Conservation (phyloP, 1,140 invertebrate genomes). For the Cecropterus lyciades region DNA sequence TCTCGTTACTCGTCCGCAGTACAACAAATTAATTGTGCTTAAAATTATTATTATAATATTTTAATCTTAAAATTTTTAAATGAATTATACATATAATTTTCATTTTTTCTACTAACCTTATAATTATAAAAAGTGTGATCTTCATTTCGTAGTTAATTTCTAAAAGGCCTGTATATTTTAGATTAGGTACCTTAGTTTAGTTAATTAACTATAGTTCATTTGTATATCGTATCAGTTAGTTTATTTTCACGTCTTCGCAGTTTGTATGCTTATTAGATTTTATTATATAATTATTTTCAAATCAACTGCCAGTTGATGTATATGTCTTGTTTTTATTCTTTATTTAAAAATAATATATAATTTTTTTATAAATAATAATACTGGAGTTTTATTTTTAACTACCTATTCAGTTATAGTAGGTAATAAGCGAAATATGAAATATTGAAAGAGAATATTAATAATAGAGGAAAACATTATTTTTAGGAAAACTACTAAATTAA, state of each 20-base stretch:
- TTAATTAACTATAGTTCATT: conserved; percentile 39
- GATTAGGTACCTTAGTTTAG: conserved; percentile 49
- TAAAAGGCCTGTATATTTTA: conserved; percentile 75
- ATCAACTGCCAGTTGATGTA: conserved; percentile 61
- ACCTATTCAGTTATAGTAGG: too few species aligned
- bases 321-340: conserved; percentile 70
- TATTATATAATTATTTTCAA: conserved; percentile 54
- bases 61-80: conserved; percentile 3
- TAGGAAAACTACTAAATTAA: too few species aligned
- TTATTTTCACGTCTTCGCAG: conserved; percentile 56
- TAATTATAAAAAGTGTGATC: conserved; percentile 51
- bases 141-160: conserved; percentile 46
- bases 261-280: conserved; percentile 50
- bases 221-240: conserved; percentile 50
- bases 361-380: conserved; percentile 62
- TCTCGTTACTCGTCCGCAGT: not conserved
- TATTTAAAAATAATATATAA: conserved; percentile 76
- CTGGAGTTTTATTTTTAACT: conserved; percentile 46
- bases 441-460: too few species aligned
- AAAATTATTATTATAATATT: conserved; percentile 5
- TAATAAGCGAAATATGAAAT: too few species aligned
- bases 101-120: conserved; percentile 36
- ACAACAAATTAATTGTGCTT: conserved; percentile 3
- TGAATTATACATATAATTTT: conserved; percentile 23
- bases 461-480: too few species aligned